Evolutionary conservation across 1,140 invertebrate species (phyloP).

Genomic region (Diuraphis noxia): DNA sequence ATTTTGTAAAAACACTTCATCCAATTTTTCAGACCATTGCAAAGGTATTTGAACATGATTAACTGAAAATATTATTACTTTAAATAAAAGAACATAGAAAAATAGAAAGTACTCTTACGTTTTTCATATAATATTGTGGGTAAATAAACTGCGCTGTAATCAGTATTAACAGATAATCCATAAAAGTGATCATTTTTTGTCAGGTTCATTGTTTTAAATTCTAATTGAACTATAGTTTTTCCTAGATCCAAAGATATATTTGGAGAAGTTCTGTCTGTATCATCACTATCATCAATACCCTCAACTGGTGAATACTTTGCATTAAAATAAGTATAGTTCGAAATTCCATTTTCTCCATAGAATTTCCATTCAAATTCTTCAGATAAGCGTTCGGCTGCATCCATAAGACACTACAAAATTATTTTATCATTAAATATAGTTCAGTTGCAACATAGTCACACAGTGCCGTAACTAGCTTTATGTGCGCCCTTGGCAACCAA

Average conservation of each 20-base stretch:
- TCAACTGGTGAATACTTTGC: conserved; percentile 42
- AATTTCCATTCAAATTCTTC: conserved; percentile 44
- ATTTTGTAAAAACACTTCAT: conserved; percentile 83
- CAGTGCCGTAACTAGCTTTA: no score
- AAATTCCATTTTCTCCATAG: conserved; percentile 16
- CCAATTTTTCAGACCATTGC: conserved; percentile 82
- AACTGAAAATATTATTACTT: conserved; percentile 34
- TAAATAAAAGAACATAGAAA: not conserved
- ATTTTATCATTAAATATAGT: not conserved
- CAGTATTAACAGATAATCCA: conserved; percentile 80
- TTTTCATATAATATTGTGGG: conserved; percentile 90
- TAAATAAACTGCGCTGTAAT: conserved; percentile 85
- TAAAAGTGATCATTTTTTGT: conserved; percentile 80
- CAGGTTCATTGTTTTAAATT: conserved; percentile 63
- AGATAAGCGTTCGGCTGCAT: conserved; percentile 38
- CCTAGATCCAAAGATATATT: conserved; percentile 13
- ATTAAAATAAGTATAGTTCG: conserved; percentile 44
- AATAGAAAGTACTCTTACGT: conserved; percentile 63
- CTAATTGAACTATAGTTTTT: conserved; percentile 10
- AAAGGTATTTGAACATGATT: conserved; percentile 67
- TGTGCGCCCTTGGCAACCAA: no score
- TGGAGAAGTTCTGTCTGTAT: not conserved
- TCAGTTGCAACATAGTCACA: no score
- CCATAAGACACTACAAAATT: conserved; percentile 41
- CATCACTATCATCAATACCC: not conserved